Evolutionary conservation across 1,140 invertebrate species (phyloP), one percentile per base, ranked within the genome.

Genomic region (Meloidogyne chitwoodi): DNA sequence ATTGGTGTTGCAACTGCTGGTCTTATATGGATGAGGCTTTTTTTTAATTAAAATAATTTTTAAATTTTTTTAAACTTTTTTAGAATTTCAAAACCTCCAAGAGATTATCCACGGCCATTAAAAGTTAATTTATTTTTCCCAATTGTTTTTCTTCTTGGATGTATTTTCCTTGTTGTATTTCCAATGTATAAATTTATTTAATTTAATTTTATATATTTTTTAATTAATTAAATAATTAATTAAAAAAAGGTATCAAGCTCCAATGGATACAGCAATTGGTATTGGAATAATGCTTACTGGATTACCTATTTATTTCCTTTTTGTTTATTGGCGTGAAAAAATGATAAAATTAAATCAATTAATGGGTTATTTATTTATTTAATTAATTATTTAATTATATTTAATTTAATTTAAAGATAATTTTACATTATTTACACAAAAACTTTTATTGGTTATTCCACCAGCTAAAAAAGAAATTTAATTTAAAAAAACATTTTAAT

Each of bases 1-100:
- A 98, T 99, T 88, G 96, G 95, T 44, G 92, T 95, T 0, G 93
- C 95, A 0, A 95, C 99, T 0, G 88, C 94, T 0, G 97, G 94
- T 83, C 89, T 99, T 3, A 93, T 97, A 0, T 93, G 93, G 89
- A 90, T 99, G 26, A 90, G 96, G 77, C 96, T 73, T 56, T 75
- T 74, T 56, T 19, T 77, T 78, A 22, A 27, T 24, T n/a, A 34
- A 34, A 68, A 70, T 22, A 19, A 74, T 72, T 27, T 27, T 27
- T 16, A 76, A 77, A 41, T 62, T 75, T 77, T n/a, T 61, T 61
- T n/a, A 4, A 68, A 48, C 31, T 62, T 48, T 75, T 82, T 63
- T 63, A 82, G 81, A 38, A 24, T 71, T 16, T 77, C 64, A 29
- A 68, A 82, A 34, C 81, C 81, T 16, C 78, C 79, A n/a, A 63